Conservation (phyloP, 2,113 vertebrate genomes). For the Pongo pygmaeus region DNA sequence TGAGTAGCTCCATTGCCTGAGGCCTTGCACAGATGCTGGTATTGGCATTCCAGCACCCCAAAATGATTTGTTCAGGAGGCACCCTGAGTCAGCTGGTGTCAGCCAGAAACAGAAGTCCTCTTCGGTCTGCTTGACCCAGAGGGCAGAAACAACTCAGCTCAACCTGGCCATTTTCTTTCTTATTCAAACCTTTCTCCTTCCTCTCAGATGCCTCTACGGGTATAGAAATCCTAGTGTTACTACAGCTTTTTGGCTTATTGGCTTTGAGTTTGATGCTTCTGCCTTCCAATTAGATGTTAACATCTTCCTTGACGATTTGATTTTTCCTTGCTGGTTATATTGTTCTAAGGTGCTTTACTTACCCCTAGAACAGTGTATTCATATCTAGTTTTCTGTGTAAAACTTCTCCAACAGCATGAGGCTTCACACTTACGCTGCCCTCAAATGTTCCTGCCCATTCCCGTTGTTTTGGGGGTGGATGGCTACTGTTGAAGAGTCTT, state of each 20-base stretch:
- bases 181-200: not conserved
- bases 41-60: not conserved
- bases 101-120: not conserved
- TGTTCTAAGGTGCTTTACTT: not conserved
- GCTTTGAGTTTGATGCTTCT: not conserved
- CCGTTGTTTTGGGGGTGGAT: not conserved
- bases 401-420: not conserved
- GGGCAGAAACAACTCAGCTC: not conserved
- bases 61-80: not conserved
- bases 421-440: not conserved
- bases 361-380: not conserved
- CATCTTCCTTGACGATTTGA: not conserved
- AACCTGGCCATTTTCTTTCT: not conserved
- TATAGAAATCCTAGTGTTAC: not conserved
- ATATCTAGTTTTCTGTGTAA: constrained; percentile 18
- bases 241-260: not conserved
- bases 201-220: not conserved
- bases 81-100: not conserved
- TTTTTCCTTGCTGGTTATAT: not conserved
- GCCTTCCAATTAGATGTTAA: not conserved
- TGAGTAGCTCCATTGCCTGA: no score
- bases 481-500: not conserved
- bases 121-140: not conserved
- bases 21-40: not conserved
- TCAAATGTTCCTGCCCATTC: not conserved